Evolutionary conservation across 1,140 invertebrate genomes (phyloP).

Genomic region (Dreissena rostriformis): DNA sequence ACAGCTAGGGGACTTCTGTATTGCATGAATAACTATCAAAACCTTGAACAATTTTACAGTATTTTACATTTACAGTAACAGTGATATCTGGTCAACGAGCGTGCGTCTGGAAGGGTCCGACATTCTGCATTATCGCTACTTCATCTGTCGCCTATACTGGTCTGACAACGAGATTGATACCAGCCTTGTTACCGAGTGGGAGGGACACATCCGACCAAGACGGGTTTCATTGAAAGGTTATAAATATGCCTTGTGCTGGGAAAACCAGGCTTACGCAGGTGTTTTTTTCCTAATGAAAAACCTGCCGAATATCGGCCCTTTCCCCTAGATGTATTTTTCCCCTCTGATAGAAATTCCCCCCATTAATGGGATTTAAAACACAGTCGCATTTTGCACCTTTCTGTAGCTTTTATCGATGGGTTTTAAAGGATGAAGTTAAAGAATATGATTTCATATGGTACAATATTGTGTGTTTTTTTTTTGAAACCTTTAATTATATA

Average conservation of each 20-base stretch:
- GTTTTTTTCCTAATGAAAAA: too few relatives aligned
- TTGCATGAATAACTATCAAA: neutral
- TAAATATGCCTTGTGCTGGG: neutral
- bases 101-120: constrained; percentile 23
- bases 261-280: neutral
- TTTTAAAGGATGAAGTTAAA: too few relatives aligned
- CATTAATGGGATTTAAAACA: too few relatives aligned
- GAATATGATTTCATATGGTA: too few relatives aligned
- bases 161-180: constrained; percentile 36
- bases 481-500: too few relatives aligned
- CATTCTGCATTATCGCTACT: constrained; percentile 32
- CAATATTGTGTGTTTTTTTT: too few relatives aligned
- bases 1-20: too few relatives aligned
- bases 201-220: constrained; percentile 45
- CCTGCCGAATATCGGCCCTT: too few relatives aligned
- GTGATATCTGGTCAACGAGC: constrained; percentile 49
- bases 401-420: constrained; percentile 78
- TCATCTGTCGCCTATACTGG: constrained; percentile 31
- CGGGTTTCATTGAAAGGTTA: constrained; percentile 37
- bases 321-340: too few relatives aligned
- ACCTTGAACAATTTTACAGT: neutral
- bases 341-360: too few relatives aligned
- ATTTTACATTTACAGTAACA: neutral
- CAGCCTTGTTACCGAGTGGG: constrained; percentile 39
- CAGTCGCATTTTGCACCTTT: too few relatives aligned